phyloP scores from a whole-genome alignment of 2,797 vertebrate genomes.

The Protosalanx chinensis region DNA sequence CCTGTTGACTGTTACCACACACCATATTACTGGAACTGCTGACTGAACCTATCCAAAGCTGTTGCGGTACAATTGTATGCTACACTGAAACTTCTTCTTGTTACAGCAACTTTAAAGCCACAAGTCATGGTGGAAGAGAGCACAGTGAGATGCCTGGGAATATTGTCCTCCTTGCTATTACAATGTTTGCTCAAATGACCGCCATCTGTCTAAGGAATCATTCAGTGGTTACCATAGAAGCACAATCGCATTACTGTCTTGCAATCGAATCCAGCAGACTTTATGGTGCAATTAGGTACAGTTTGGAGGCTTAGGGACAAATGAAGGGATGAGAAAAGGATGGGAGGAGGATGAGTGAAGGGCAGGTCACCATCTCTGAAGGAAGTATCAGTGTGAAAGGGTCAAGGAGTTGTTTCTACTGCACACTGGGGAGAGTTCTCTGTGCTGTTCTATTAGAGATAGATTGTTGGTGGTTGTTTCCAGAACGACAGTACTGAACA shows the following conservation, averaged over 20 bases:
- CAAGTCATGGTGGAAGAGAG: neutral
- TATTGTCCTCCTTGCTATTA: constrained; percentile 7
- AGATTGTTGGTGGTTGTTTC: too few species aligned
- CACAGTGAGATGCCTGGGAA: too few species aligned
- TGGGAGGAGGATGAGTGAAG: neutral
- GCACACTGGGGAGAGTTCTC: too few species aligned
- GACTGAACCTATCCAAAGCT: too few species aligned
- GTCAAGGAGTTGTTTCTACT: too few species aligned
- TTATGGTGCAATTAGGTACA: constrained; percentile 6
- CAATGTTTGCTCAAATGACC: constrained; percentile 19
- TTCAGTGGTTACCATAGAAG: constrained; percentile 28
- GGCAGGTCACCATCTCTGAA: too few species aligned
- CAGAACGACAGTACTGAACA: too few species aligned
- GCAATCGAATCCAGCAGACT: constrained; percentile 16
- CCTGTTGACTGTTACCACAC: too few species aligned
- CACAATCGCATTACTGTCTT: constrained; percentile 24
- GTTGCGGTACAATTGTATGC: too few species aligned
- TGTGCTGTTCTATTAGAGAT: too few species aligned
- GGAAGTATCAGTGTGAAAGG: too few species aligned
- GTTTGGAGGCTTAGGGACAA: constrained; percentile 4
- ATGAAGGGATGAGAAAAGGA: neutral
- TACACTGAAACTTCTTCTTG: neutral
- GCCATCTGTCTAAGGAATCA: constrained; percentile 21
- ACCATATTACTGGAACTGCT: too few species aligned
- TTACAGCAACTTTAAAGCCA: neutral